Evolutionary conservation across 2,797 vertebrate species (phyloP).

Genomic region (Lerista edwardsae): DNA sequence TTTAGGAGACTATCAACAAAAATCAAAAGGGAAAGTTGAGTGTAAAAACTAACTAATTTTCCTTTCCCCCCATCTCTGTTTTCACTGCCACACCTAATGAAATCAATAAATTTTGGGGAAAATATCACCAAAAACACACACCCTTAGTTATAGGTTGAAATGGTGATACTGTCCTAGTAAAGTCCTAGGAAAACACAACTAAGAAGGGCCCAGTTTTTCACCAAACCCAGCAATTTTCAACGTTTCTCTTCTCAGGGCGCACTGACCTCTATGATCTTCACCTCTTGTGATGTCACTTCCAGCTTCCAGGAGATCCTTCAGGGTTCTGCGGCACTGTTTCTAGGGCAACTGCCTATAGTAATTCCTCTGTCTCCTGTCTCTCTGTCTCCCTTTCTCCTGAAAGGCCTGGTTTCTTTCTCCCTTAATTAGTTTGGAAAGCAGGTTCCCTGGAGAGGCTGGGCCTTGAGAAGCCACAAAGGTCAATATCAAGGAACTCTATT

Average conservation of each 20-base stretch:
- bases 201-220: background rate
- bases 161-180: no score
- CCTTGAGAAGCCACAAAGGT: background rate
- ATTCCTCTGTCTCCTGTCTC: no score
- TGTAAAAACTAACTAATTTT: slow-evolving; percentile 30
- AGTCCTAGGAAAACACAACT: no score
- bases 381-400: no score
- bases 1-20: background rate
- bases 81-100: slow-evolving; percentile 8
- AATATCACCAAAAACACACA: no score
- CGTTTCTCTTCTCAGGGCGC: no score
- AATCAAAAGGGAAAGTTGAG: slow-evolving; percentile 4
- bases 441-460: background rate
- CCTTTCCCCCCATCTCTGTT: background rate
- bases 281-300: no score
- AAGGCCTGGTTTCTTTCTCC: rapidly evolving
- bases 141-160: background rate
- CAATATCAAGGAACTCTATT: background rate
- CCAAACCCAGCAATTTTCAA: background rate
- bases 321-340: no score
- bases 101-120: no score
- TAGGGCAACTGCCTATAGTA: no score
- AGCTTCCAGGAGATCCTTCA: no score
- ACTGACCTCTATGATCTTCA: no score
- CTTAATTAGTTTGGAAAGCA: slow-evolving; percentile 6